Percentiles rank a stretch among this genome's conserved stretches.
phyloP scores from a whole-genome alignment of 2,888 invertebrate genomes.

The Iselma pallidipennis region DNA sequence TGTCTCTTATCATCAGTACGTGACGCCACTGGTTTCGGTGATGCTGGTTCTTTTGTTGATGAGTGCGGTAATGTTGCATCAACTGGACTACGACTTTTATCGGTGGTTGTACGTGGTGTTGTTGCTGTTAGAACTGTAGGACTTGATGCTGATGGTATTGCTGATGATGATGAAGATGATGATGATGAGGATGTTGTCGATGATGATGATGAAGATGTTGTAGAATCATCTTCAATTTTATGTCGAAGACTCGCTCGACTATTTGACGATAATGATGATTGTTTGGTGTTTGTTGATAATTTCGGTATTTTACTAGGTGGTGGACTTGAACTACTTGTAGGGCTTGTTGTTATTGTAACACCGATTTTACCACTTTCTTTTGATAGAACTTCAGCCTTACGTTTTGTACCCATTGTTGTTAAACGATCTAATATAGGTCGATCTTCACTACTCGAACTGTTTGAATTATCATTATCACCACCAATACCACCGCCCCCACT shows the following conservation, averaged over 20 bases:
- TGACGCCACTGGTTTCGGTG: conserved; percentile 49
- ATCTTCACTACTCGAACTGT: conserved; percentile 64
- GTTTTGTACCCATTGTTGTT: conserved; percentile 60
- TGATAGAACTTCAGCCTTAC: conserved; percentile 84
- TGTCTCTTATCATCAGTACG: conserved; percentile 45
- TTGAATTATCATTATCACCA: conserved; percentile 60
- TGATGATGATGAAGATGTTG: conserved; percentile 44
- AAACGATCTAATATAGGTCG: conserved; percentile 61
- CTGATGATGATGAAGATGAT: too few relatives aligned
- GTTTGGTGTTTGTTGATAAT: conserved; percentile 38
- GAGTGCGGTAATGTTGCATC: conserved; percentile 52
- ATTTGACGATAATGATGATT: conserved; percentile 56
- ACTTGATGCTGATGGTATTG: conserved; percentile 49
- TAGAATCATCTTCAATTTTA: conserved; percentile 53
- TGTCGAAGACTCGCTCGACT: conserved; percentile 58
- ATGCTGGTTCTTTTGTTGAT: conserved; percentile 47
- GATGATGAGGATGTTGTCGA: too few relatives aligned
- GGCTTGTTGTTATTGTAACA: conserved; percentile 81
- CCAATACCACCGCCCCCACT: too few relatives aligned
- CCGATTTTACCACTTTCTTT: conserved; percentile 90
- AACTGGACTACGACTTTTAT: conserved; percentile 45
- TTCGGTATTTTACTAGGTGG: conserved; percentile 59
- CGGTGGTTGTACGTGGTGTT: conserved; percentile 50
- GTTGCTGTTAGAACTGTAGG: conserved; percentile 51
- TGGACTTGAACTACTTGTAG: conserved; percentile 59